Evolutionary conservation across 2,888 invertebrate genomes (phyloP), one percentile per base, ranked within the genome.

Genomic region (Caenorhabditis afra): DNA sequence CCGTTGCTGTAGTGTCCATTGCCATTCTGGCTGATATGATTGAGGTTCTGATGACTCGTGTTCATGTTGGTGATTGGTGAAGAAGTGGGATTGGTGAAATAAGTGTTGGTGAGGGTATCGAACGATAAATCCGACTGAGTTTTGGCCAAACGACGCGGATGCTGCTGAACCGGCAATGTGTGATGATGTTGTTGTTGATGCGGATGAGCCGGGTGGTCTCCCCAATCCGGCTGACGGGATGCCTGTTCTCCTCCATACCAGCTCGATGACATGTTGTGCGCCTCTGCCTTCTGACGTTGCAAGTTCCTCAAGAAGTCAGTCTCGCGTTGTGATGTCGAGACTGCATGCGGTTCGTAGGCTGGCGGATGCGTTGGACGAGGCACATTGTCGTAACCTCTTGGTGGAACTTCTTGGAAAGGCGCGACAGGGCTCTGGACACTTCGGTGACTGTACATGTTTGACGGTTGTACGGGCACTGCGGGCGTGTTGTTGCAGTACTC

Each of bases 241-340:
- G 64, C 29, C 16, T 59, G 53, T 14, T 66, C 78, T 50, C 62
- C 55, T 18, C 50, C 79, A 59, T 79, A 79, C 79, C 79, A 79
- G 45, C 79, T 79, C 29, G 71, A 55, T 12, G 79, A 79, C 79
- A 79, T 79, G 20, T 68, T 70, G 14, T 62, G 59, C n/a, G 75
- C 74, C 53, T 81, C 81, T 1, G 66, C 66, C 53, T 81, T 82
- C 39, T 84, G 84, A n/a, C 70, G 68, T 37, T 82, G 80, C 35
- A 84, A 44, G 37, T 84, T 84, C 58, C 68, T 58, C 66, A 84
- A 58, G 57, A 84, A 84, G 35, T 79, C 81, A n/a, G 62, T 66
- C 22, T 71, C 79, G 10, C 58, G 20, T 35, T 71, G 73, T 8
- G 52, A 35, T 7, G 61, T 50, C 10, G 41, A n/a, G 1, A 12